phyloP scores from a whole-genome alignment of 2,113 vertebrate species.

The Myrmecobius fasciatus region DNA sequence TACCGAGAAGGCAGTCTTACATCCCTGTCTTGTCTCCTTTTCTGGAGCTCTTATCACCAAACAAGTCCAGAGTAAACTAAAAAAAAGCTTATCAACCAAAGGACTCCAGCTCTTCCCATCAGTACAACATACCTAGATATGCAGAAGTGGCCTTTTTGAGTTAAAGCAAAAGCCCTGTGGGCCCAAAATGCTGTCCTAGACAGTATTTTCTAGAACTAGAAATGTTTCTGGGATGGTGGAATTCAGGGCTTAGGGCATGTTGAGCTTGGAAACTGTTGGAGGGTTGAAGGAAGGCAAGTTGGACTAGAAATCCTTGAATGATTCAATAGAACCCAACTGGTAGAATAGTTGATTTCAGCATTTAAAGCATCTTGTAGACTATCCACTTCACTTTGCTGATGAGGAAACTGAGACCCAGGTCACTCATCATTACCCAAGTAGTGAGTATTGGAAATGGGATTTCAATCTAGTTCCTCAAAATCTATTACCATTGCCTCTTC shows the following conservation, averaged over 20 bases:
- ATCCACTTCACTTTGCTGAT: background rate
- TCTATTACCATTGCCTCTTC: background rate
- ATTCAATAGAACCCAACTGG: background rate
- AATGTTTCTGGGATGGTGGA: background rate
- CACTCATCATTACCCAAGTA: background rate
- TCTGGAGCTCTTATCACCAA: background rate
- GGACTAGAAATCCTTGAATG: background rate
- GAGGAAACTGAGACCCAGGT: background rate
- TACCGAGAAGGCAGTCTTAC: background rate
- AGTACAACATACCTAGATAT: background rate
- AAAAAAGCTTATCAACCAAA: background rate
- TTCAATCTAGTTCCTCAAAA: background rate
- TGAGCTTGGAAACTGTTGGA: background rate
- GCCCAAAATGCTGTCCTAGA: background rate
- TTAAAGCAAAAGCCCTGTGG: background rate
- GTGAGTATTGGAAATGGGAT: background rate
- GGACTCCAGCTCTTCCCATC: background rate
- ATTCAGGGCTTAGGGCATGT: background rate
- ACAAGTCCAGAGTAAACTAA: background rate
- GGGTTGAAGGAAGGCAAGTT: background rate
- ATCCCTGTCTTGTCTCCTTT: background rate
- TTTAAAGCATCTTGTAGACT: background rate
- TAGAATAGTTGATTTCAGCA: background rate
- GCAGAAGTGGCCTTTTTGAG: background rate
- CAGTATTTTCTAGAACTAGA: background rate